Evolutionary conservation across 2,113 vertebrate species (phyloP).

Genomic region (Puffinus mauretanicus): DNA sequence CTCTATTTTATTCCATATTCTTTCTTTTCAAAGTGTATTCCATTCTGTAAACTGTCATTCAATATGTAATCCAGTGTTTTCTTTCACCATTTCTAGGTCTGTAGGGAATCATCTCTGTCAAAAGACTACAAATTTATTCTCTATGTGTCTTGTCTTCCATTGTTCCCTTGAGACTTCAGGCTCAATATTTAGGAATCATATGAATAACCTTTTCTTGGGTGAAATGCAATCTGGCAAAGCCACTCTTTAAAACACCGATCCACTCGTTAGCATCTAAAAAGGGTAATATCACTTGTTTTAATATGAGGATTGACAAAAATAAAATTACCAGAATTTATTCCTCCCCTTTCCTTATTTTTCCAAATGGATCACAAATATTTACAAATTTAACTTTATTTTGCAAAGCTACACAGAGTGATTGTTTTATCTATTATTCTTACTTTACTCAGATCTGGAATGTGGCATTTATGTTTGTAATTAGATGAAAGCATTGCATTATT

Average conservation of each 20-base stretch:
- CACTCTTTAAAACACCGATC: not conserved
- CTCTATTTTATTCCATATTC: not conserved
- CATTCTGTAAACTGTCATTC: not conserved
- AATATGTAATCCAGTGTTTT: not conserved
- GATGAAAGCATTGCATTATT: not conserved
- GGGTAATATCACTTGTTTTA: not conserved
- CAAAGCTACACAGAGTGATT: not conserved
- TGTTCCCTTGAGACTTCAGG: not conserved
- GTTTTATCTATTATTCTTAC: not conserved
- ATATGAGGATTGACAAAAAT: not conserved
- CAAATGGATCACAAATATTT: not conserved
- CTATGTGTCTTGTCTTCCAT: not conserved
- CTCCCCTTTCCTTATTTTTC: not conserved
- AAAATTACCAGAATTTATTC: not conserved
- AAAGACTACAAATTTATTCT: not conserved
- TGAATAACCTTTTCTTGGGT: not conserved
- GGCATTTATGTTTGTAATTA: not conserved
- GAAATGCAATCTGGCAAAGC: not conserved
- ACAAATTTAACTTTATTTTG: not conserved
- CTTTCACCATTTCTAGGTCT: not conserved
- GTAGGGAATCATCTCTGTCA: not conserved
- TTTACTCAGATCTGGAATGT: not conserved
- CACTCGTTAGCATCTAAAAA: not conserved
- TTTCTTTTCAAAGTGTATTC: not conserved
- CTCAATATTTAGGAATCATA: not conserved